phyloP scores from a whole-genome alignment of 2,113 vertebrate genomes.

The Gambusia affinis region DNA sequence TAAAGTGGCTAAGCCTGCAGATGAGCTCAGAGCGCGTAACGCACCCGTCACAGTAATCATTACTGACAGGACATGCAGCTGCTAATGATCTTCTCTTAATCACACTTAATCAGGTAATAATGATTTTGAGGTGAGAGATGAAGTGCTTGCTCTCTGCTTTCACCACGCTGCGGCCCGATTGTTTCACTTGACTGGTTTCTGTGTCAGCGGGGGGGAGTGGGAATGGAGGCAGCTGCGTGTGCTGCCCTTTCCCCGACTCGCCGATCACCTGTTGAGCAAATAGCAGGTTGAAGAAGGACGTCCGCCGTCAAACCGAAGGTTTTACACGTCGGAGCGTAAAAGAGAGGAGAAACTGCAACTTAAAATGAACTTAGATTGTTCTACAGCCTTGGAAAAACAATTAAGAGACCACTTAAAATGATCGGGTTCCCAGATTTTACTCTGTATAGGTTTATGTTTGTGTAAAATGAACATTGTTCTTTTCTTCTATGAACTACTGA shows the following conservation, averaged over 20 bases:
- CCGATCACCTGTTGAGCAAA: conserved; percentile 24
- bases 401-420: too few species aligned
- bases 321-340: not conserved
- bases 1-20: conserved; percentile 58
- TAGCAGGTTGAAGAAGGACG: not conserved
- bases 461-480: too few species aligned
- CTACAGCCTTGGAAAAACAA: not conserved
- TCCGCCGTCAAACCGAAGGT: not conserved
- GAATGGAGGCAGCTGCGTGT: conserved; percentile 18
- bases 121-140: conserved; percentile 79
- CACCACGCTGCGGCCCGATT: conserved; percentile 41
- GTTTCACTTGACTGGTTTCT: conserved; percentile 57
- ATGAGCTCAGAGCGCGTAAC: conserved; percentile 67
- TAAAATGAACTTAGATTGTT: not conserved
- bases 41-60: conserved; percentile 78
- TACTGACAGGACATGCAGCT: conserved; percentile 84
- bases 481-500: too few species aligned
- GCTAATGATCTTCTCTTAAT: conserved; percentile 85
- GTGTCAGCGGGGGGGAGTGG: conserved; percentile 13
- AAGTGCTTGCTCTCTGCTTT: conserved; percentile 61
- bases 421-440: too few species aligned
- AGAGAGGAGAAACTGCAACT: not conserved
- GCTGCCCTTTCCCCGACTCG: conserved; percentile 10
- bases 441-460: too few species aligned
- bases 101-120: conserved; percentile 84